Percentiles rank a stretch among this genome's conserved stretches.
Evolutionary conservation across 2,113 vertebrate species (phyloP).

Genomic region (Hyaena hyaena): DNA sequence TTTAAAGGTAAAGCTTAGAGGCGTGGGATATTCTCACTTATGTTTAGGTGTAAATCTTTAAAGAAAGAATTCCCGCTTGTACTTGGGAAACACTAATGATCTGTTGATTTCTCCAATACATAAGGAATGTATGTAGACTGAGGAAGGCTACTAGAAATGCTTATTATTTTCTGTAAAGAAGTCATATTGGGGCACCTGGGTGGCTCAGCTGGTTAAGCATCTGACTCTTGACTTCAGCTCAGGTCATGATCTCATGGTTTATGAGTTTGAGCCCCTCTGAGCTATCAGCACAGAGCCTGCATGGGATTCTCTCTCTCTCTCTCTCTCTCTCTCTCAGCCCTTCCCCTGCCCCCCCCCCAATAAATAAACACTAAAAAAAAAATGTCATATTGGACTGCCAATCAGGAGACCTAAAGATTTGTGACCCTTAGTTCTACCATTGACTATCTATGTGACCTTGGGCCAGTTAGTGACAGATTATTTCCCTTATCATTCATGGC

Average conservation of each 20-base stretch:
- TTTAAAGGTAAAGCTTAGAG: slow-evolving; percentile 5
- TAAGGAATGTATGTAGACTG: not conserved
- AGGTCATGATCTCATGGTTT: too few species aligned
- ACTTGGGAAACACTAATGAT: not conserved
- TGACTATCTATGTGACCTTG: not conserved
- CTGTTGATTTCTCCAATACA: not conserved
- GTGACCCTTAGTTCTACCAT: not conserved
- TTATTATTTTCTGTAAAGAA: not conserved
- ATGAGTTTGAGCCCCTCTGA: too few species aligned
- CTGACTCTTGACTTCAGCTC: too few species aligned
- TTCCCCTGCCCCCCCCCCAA: too few species aligned
- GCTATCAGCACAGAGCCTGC: too few species aligned
- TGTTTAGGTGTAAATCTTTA: slow-evolving; percentile 1
- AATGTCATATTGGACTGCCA: not conserved
- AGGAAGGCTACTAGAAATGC: not conserved
- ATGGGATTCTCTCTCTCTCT: too few species aligned
- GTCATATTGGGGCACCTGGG: not conserved
- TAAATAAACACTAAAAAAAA: too few species aligned
- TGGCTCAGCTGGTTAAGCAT: too few species aligned
- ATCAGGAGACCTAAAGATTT: not conserved
- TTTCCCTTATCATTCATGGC: not conserved
- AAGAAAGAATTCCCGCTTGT: not conserved
- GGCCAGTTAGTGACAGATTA: not conserved
- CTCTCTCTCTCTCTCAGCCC: too few species aligned
- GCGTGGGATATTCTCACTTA: not conserved